Percentiles rank a stretch among this genome's conserved stretches.
These are phyloP conservation scores for Nasonia vitripennis DNA, from an alignment of 1,140 invertebrate species.

Conservation along the genomic window DNA sequence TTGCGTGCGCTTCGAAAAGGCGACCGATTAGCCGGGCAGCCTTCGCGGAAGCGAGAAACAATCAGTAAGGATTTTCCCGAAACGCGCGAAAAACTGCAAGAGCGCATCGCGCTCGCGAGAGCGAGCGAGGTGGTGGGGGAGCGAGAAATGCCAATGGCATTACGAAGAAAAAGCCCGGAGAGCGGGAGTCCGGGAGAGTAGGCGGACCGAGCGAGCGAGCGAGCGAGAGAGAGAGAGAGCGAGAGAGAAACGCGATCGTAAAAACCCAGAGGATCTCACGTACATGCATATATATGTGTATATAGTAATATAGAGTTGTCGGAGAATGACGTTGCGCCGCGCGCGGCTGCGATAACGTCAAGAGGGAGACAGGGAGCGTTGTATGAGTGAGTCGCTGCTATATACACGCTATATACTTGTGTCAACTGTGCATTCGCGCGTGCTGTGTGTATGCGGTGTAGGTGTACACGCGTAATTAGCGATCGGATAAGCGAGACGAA, in stretches of 20 bases:
- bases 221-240: not conserved
- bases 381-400: not conserved
- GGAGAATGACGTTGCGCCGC: conserved; percentile 29
- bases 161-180: conserved; percentile 33
- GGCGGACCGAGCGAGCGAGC: not conserved
- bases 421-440: not conserved
- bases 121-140: not conserved
- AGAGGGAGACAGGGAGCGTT: not conserved
- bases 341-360: conserved; percentile 27
- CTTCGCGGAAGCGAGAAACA: conserved; percentile 14
- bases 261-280: conserved; percentile 40
- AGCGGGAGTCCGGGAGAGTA: conserved; percentile 12
- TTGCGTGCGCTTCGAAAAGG: not conserved
- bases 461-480: conserved; percentile 14
- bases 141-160: conserved; percentile 46
- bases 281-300: not conserved
- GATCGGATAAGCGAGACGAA: conserved; percentile 12
- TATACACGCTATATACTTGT: not conserved
- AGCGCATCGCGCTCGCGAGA: not conserved
- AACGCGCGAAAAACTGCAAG: conserved; percentile 45
- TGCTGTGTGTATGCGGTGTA: not conserved
- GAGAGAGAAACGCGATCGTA: conserved; percentile 20
- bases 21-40: not conserved
- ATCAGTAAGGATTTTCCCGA: conserved; percentile 14
- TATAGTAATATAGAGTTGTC: not conserved